Base-by-base conservation (phyloP, 2,888 invertebrate species). In the Microchrysa polita region DNA sequence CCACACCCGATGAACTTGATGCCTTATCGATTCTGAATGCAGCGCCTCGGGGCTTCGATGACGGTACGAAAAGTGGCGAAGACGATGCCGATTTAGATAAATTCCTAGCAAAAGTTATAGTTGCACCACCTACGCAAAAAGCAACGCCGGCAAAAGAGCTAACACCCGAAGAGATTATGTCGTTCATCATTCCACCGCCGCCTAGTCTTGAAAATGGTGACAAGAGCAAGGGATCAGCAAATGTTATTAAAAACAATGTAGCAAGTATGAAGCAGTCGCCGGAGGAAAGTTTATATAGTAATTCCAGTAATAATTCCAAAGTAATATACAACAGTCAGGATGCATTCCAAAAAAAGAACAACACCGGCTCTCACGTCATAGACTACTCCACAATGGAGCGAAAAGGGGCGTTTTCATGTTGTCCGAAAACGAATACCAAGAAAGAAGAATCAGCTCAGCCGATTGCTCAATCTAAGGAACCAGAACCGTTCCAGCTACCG, bases 151-250 rank as follows among this genome's bases (percentile, higher is more conserved):
- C 92, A 10, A 90, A 92, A 79, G 93, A 92, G 82, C 85, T 93
- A 61, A 93, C 93, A 0, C 92, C 92, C 0, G 93, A 94, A 83
- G 93, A 94, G 85, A 92, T 94, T 61, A 91, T 93, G 87, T 92
- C 93, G 0, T 93, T 91, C 79, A 94, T 94, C 76, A 94, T 94
- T 81, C 94, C 94, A 22, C 92, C 92, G 4, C 93, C 93, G 0
- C 92, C 92, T 0, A 87, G 87, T 67, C 86, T 89, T 2, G 53
- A 79, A 72, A 77, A 77, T n/a, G 27, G 61, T 5, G 73, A 61
- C 9, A 78, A 77, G 16, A 77, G 60, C 42, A 73, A 65, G 57
- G 77, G 77, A 16, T 22, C 74, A 1, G 73, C 73, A 14, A 27
- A 60, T 16, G 44, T 18, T 27, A 86, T 86, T 2, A 73, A 82